Base-by-base conservation (phyloP, 1,140 invertebrate genomes). In the Cotesia glomerata region DNA sequence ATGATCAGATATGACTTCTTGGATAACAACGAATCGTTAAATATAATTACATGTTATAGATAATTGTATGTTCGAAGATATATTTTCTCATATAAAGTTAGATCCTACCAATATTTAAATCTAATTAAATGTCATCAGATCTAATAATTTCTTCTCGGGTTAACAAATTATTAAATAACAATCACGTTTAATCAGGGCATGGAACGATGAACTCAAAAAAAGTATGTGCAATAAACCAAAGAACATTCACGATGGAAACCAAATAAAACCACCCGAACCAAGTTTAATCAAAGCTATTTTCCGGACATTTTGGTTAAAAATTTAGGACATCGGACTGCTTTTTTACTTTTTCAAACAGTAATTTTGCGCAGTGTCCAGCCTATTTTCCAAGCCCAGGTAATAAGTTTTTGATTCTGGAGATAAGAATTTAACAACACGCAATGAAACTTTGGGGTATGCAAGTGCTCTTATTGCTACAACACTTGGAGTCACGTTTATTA, bases 321-420 rank as follows among this genome's bases (percentile, higher is more conserved):
- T 86, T 61, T 14, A 88, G 2, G 75, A 81, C 4, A 81, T 85
- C 14, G 86, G 87, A 0, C 32, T 87, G 0, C 77, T 88, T 58
- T n/a, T n/a, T 74, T 84, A 54, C 80, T 88, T 3, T 5, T 86
- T 0, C 80, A 82, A 75, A 77, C 81, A 18, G 56, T 81, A 1
- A 2, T 77, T 0, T 65, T 80, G 63, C 86, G 87, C 51, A 86
- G 88, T 2, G 58, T 79, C 0, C 81, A 85, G 5, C 90, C 90
- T 0, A 74, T 91, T 0, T 79, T 90, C 7, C 87, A 90, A 39
- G 87, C 88, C 0, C 79, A 81, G 73, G 79, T 92, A 2, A 86
- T 92, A 26, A 82, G 76, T 2, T 90, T 88, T 73, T 91, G 83
- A 82, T 14, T 75, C 75, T 1, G 39, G 71, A 0, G 75, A 80